A percentile compares a stretch with the other conserved stretches of the same genome.
phyloP scores from a whole-genome alignment of 2,797 vertebrate species.

The Sebastes hopkinsi region DNA sequence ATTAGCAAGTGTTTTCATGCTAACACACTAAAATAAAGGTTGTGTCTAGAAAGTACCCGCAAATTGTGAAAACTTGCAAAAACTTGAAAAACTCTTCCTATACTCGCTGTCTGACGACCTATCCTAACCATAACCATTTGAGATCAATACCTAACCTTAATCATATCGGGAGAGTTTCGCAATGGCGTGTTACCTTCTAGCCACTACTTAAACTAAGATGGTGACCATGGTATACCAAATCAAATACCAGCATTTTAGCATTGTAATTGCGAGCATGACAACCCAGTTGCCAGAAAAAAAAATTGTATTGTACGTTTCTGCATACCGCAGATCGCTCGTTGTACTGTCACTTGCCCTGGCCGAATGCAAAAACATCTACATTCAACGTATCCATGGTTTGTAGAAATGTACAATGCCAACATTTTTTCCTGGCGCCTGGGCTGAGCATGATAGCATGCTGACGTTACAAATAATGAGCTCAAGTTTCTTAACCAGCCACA shows the following conservation, averaged over 20 bases:
- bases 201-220: background rate
- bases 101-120: no score
- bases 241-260: background rate
- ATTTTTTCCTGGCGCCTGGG: background rate
- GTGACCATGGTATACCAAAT: background rate
- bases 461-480: background rate
- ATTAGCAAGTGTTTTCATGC: background rate
- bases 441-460: background rate
- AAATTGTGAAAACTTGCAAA: no score
- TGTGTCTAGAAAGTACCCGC: no score
- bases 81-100: no score
- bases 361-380: background rate
- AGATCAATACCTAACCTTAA: no score
- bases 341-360: background rate
- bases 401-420: background rate
- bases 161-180: no score
- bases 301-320: background rate
- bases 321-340: background rate
- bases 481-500: background rate
- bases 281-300: background rate
- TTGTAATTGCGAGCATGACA: background rate
- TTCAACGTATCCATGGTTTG: background rate
- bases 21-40: background rate
- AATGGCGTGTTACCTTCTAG: no score
- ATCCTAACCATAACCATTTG: no score